A percentile compares a stretch with the other conserved stretches of the same genome.
phyloP scores from a whole-genome alignment of 2,888 invertebrate genomes.

The Lepetodrilus schrolli region DNA sequence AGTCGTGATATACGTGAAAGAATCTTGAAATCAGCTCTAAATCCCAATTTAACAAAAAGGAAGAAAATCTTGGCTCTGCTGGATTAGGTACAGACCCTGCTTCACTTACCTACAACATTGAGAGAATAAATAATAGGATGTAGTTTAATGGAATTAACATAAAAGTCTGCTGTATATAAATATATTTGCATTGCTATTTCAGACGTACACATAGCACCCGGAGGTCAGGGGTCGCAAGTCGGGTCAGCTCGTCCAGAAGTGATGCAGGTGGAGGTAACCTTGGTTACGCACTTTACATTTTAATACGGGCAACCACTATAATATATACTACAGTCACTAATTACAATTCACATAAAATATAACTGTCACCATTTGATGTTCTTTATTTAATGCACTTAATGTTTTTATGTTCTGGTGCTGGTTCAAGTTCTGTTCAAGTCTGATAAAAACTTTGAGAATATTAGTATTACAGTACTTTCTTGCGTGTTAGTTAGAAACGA shows the following conservation, averaged over 20 bases:
- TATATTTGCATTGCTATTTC: not conserved
- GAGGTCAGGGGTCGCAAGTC: slow-evolving; percentile 29
- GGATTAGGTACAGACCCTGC: too few relatives aligned
- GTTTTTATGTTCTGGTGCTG: slow-evolving; percentile 15
- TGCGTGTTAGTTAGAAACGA: too few relatives aligned
- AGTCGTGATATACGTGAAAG: too few relatives aligned
- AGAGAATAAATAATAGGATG: too few relatives aligned
- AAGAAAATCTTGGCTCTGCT: too few relatives aligned
- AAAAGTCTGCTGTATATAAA: too few relatives aligned
- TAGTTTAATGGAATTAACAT: not conserved
- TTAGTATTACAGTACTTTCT: too few relatives aligned
- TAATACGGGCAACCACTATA: slow-evolving; percentile 14
- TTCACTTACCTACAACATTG: too few relatives aligned
- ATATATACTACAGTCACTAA: not conserved
- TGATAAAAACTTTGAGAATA: not conserved
- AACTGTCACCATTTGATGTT: not conserved
- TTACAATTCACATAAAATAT: not conserved
- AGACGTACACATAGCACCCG: slow-evolving; percentile 48
- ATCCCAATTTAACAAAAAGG: too few relatives aligned
- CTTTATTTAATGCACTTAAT: not conserved
- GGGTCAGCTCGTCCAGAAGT: slow-evolving; percentile 61
- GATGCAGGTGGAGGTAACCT: slow-evolving; percentile 59
- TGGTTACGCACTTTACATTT: slow-evolving; percentile 10
- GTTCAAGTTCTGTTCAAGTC: slow-evolving; percentile 20
- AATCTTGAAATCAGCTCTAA: too few relatives aligned